phyloP scores from a whole-genome alignment of 2,113 vertebrate species.

The Nettapus auritus region DNA sequence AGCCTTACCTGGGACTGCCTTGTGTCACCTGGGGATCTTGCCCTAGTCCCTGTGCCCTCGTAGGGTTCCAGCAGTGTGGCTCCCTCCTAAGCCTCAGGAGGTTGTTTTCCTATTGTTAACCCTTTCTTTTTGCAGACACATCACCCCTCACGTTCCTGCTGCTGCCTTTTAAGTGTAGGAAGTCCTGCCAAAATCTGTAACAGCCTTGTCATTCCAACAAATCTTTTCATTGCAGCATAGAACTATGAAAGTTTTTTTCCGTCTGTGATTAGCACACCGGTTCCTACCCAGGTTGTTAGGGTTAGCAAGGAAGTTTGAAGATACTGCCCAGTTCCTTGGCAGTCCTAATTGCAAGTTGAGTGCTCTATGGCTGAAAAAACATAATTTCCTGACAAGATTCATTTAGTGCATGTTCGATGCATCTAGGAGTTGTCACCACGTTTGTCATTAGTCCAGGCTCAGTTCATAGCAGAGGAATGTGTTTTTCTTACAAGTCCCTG shows the following conservation, averaged over 20 bases:
- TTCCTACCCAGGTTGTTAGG: rapidly evolving
- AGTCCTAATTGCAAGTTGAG: not conserved
- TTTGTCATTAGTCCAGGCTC: not conserved
- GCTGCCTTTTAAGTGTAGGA: not conserved
- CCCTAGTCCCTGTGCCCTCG: rapidly evolving
- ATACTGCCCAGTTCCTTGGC: not conserved
- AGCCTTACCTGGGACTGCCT: not conserved
- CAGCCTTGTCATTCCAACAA: not conserved
- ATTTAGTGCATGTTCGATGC: not conserved
- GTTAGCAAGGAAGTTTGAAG: not conserved
- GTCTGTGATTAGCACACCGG: rapidly evolving
- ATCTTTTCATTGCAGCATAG: not conserved
- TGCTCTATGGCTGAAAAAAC: not conserved
- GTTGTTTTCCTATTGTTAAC: not conserved
- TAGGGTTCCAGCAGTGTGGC: not conserved
- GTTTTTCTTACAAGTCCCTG: not conserved
- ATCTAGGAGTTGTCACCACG: not conserved
- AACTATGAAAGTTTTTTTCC: not conserved
- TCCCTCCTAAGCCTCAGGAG: not conserved
- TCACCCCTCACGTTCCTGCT: rapidly evolving
- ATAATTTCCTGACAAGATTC: not conserved
- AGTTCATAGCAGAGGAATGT: not conserved
- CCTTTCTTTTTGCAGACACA: not conserved
- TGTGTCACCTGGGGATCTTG: rapidly evolving
- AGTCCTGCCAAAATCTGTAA: not conserved